phyloP scores from a whole-genome alignment of 1,140 invertebrate species.

The Cotesia chilonis region DNA sequence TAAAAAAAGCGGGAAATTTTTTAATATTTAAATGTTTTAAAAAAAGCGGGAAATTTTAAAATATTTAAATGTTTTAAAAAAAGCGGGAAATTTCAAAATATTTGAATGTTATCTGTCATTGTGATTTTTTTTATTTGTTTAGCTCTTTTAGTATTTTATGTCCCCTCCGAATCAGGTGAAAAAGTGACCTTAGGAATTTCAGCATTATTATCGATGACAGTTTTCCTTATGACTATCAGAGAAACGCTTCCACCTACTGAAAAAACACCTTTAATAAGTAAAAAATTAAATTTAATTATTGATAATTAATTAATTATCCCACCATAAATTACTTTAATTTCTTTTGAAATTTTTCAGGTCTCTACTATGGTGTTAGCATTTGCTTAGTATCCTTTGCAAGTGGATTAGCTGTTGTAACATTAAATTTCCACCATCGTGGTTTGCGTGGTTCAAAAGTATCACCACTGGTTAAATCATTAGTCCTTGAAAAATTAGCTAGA shows the following conservation, averaged over 20 bases:
- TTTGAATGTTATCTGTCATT: too few relatives aligned
- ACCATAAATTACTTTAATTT: conserved; percentile 36
- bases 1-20: too few relatives aligned
- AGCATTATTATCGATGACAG: conserved; percentile 90
- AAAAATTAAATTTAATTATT: conserved; percentile 55
- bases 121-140: conserved; percentile 50
- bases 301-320: background rate
- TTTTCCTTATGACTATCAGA: conserved; percentile 92
- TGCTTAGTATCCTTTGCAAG: conserved; percentile 90
- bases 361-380: conserved; percentile 92
- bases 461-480: conserved; percentile 72
- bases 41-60: too few relatives aligned
- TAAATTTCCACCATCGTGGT: conserved; percentile 89
- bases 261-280: conserved; percentile 91
- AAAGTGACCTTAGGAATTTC: conserved; percentile 89
- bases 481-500: conserved; percentile 72
- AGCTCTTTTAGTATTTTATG: conserved; percentile 91
- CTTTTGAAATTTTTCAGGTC: conserved; percentile 67
- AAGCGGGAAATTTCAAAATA: too few relatives aligned
- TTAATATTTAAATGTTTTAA: too few relatives aligned
- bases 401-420: conserved; percentile 82
- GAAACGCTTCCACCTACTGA: conserved; percentile 92
- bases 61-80: too few relatives aligned
- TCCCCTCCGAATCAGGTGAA: conserved; percentile 90
- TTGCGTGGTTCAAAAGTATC: conserved; percentile 81